Percentiles rank a stretch among this genome's conserved stretches.
Evolutionary conservation across 2,888 invertebrate species (phyloP).

Genomic region (Ichneumon xanthorius): DNA sequence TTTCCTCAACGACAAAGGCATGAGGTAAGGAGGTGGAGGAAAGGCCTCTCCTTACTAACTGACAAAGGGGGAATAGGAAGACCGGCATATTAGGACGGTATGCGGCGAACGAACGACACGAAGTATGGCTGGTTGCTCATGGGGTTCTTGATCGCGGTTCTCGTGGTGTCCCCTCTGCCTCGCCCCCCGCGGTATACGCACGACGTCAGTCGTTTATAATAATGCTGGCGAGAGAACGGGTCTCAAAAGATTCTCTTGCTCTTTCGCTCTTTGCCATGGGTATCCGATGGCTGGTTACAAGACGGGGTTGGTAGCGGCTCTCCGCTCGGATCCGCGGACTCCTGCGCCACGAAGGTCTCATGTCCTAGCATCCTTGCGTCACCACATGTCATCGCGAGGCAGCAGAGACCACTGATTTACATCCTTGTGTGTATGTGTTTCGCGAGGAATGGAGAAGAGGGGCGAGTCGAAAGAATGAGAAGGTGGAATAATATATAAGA

Average conservation of each 20-base stretch:
- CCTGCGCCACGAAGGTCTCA: conserved; percentile 40
- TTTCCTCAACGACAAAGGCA: conserved; percentile 82
- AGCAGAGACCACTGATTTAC: conserved; percentile 79
- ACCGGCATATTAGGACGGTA: conserved; percentile 84
- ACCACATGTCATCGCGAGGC: conserved; percentile 79
- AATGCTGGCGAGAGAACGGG: conserved; percentile 72
- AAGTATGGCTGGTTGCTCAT: conserved; percentile 52
- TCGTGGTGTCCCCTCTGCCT: conserved; percentile 40
- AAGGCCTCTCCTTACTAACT: conserved; percentile 68
- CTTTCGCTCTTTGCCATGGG: conserved; percentile 21
- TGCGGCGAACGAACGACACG: conserved; percentile 74
- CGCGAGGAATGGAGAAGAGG: conserved; percentile 47
- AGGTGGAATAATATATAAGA: conserved; percentile 39
- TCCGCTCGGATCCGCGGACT: conserved; percentile 10
- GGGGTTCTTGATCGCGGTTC: conserved; percentile 59
- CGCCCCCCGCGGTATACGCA: conserved; percentile 58
- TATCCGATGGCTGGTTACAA: conserved; percentile 8
- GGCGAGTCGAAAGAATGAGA: conserved; percentile 62
- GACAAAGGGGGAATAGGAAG: conserved; percentile 79
- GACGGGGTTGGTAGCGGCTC: conserved; percentile 12
- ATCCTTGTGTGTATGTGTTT: conserved; percentile 71
- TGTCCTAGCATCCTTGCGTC: conserved; percentile 78
- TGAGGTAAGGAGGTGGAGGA: conserved; percentile 39
- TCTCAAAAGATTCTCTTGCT: conserved; percentile 45
- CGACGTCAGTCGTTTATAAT: conserved; percentile 75